Conservation (phyloP, 2,888 invertebrate species). For the Plebejus anna region DNA sequence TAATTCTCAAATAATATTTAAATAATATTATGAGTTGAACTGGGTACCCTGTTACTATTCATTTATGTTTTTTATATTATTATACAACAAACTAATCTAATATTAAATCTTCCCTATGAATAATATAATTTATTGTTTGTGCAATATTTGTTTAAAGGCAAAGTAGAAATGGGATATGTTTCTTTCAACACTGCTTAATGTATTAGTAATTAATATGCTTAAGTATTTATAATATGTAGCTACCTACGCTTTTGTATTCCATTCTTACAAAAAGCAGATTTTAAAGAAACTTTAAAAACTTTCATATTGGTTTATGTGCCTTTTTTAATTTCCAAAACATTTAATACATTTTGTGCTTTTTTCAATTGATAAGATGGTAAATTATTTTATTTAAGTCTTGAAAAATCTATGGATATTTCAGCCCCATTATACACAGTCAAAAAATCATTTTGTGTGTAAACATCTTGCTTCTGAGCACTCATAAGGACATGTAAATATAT, state of each 20-base stretch:
- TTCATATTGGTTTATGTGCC: not conserved
- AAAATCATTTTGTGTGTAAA: too few species aligned
- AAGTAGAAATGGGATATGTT: slow-evolving; percentile 2
- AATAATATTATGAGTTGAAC: slow-evolving; percentile 29
- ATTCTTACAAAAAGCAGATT: not conserved
- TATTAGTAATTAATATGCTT: not conserved
- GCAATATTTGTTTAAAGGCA: not conserved
- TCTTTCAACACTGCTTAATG: not conserved
- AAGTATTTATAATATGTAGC: too few species aligned
- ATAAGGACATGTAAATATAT: too few species aligned
- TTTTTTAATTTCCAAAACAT: not conserved
- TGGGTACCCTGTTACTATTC: slow-evolving; percentile 32
- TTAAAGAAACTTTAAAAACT: not conserved
- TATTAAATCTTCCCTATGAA: slow-evolving; percentile 14
- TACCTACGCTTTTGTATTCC: not conserved
- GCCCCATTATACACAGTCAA: not conserved
- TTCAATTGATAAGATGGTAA: not conserved
- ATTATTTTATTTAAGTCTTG: not conserved
- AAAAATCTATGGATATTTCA: not conserved
- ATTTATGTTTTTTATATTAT: slow-evolving; percentile 22
- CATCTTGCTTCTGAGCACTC: too few species aligned
- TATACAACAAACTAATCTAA: slow-evolving; percentile 9
- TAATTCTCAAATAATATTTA: not conserved
- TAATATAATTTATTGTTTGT: slow-evolving; percentile 17
- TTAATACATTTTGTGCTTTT: not conserved